Conservation (phyloP, 2,797 vertebrate species). For the Decapterus maruadsi region DNA sequence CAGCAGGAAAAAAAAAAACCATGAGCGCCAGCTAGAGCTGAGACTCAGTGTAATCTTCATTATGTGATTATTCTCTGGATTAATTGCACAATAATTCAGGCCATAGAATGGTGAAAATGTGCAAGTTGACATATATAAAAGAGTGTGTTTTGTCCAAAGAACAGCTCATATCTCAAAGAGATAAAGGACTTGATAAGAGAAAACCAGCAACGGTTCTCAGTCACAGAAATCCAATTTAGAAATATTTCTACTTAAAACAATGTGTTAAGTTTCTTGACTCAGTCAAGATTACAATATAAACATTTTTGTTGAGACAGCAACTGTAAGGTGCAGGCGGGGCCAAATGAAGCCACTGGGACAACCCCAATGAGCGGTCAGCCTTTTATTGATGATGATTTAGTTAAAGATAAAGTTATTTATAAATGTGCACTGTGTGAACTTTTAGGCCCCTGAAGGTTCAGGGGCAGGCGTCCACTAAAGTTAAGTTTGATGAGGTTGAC, state of each 20-base stretch:
- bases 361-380: neutral
- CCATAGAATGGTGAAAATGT: neutral
- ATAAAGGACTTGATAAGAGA: neutral
- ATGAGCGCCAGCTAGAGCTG: neutral
- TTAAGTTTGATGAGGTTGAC: neutral
- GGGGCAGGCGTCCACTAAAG: neutral
- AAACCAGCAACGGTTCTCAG: neutral
- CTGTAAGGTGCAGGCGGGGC: neutral
- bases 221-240: neutral
- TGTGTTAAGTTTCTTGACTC: neutral
- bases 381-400: neutral
- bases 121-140: neutral
- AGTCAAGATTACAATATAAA: neutral
- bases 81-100: neutral
- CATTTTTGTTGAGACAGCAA: neutral
- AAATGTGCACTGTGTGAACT: neutral
- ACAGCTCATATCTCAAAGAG: neutral
- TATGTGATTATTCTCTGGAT: neutral
- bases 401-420: neutral
- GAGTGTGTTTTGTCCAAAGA: neutral
- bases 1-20: slow-evolving; percentile 11
- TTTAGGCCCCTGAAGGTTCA: no score
- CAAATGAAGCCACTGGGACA: neutral
- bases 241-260: neutral
- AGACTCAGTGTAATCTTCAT: neutral